A percentile compares a stretch with the other conserved stretches of the same genome.
phyloP scores from a whole-genome alignment of 2,113 vertebrate genomes.

The Theristicus caerulescens region DNA sequence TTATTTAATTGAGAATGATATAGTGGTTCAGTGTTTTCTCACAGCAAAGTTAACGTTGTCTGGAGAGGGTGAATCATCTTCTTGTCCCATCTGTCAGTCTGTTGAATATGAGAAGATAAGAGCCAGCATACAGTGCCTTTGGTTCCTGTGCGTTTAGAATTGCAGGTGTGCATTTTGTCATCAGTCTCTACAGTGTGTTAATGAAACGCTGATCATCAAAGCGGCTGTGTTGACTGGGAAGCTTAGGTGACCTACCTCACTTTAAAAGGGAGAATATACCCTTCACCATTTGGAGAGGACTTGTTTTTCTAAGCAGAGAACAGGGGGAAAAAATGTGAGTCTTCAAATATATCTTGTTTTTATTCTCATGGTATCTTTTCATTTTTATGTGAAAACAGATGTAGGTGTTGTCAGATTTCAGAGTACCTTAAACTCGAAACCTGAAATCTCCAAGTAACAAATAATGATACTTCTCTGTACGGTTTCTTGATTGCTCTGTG shows the following conservation, averaged over 20 bases:
- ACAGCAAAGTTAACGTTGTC: neutral
- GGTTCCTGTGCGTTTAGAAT: neutral
- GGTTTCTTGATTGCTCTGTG: neutral
- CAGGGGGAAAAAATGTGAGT: neutral
- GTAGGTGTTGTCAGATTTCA: neutral
- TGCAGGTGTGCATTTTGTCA: slow-evolving; percentile 1
- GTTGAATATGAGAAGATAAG: neutral
- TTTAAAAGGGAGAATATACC: neutral
- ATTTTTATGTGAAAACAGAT: neutral
- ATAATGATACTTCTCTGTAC: neutral
- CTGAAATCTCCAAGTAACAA: neutral
- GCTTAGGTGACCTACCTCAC: neutral
- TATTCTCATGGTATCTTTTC: neutral
- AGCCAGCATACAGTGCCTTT: neutral
- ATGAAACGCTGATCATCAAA: neutral
- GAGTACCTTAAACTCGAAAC: neutral
- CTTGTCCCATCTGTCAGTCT: neutral
- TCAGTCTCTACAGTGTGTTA: neutral
- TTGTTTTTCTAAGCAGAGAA: neutral
- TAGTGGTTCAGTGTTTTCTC: slow-evolving; percentile 10
- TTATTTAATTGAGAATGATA: neutral
- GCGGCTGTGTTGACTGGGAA: neutral
- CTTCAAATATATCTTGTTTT: neutral
- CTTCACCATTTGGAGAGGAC: neutral
- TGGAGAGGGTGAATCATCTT: slow-evolving; percentile 35